These are phyloP conservation scores for Protobothrops flavoviridis DNA, from an alignment of 2,113 vertebrate species.

Conservation along the genomic window DNA sequence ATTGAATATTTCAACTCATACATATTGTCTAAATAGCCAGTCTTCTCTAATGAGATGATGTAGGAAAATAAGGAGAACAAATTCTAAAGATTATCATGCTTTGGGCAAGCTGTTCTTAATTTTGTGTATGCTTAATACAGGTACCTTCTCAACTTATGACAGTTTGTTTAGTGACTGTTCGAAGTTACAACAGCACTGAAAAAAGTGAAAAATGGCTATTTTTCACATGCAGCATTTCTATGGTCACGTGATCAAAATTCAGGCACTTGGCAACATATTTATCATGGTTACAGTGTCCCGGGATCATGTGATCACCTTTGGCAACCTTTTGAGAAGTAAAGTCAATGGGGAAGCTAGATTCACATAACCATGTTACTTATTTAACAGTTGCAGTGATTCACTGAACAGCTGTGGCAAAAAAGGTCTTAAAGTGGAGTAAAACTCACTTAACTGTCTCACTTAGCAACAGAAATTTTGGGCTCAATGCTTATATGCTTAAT, in stretches of 20 bases:
- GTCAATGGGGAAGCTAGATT: background rate
- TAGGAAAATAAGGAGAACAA: background rate
- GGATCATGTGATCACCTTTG: no score
- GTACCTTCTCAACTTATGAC: background rate
- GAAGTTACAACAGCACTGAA: background rate
- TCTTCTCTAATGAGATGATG: background rate
- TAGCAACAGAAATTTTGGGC: background rate
- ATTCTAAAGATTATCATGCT: background rate
- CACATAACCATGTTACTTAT: background rate
- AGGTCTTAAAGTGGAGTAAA: background rate
- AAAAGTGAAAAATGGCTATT: background rate
- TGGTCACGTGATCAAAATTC: background rate
- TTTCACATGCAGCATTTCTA: background rate
- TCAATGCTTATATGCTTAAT: background rate
- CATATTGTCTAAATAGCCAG: background rate
- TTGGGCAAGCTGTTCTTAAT: background rate
- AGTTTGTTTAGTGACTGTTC: background rate
- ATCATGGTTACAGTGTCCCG: no score
- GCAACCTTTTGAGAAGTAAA: background rate
- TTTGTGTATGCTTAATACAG: background rate
- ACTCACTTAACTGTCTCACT: background rate
- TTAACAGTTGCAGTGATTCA: background rate
- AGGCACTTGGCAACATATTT: background rate
- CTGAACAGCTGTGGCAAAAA: background rate
- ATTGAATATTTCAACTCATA: background rate